Conservation (phyloP, 2,888 invertebrate species). For the Clivina fossor region DNA sequence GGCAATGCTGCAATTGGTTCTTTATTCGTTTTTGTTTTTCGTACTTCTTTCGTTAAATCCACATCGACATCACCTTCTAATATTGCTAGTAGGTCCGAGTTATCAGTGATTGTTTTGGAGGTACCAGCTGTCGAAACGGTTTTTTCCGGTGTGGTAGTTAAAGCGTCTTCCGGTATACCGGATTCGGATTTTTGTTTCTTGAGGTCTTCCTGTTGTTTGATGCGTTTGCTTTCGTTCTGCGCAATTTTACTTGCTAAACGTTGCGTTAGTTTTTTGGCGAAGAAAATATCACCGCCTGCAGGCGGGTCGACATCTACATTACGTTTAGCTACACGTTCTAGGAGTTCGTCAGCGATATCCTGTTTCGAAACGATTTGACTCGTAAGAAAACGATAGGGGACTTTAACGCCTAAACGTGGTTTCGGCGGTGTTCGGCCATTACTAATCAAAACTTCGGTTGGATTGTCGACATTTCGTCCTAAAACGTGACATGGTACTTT, state of each 20-base stretch:
- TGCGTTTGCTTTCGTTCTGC: conserved; percentile 34
- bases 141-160: not conserved
- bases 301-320: conserved; percentile 49
- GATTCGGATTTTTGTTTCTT: not conserved
- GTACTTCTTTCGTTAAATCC: conserved; percentile 50
- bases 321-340: conserved; percentile 55
- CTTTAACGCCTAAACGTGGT: conserved; percentile 53
- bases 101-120: conserved; percentile 47
- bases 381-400: conserved; percentile 54
- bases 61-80: conserved; percentile 59
- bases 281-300: conserved; percentile 55
- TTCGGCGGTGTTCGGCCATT: conserved; percentile 51
- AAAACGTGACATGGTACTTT: conserved; percentile 50
- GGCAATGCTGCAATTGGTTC: conserved; percentile 3
- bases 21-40: conserved; percentile 40
- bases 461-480: conserved; percentile 52
- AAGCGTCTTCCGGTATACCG: not conserved
- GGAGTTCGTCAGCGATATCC: conserved; percentile 59
- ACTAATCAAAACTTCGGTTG: conserved; percentile 48
- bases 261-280: conserved; percentile 59
- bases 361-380: conserved; percentile 60
- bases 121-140: not conserved
- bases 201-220: conserved; percentile 1
- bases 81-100: conserved; percentile 60
- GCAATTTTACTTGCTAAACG: conserved; percentile 54